Percentiles rank a stretch among this genome's conserved stretches.
These are phyloP conservation scores for Aptenodytes patagonicus DNA, from an alignment of 2,113 vertebrate species.

Conservation along the genomic window DNA sequence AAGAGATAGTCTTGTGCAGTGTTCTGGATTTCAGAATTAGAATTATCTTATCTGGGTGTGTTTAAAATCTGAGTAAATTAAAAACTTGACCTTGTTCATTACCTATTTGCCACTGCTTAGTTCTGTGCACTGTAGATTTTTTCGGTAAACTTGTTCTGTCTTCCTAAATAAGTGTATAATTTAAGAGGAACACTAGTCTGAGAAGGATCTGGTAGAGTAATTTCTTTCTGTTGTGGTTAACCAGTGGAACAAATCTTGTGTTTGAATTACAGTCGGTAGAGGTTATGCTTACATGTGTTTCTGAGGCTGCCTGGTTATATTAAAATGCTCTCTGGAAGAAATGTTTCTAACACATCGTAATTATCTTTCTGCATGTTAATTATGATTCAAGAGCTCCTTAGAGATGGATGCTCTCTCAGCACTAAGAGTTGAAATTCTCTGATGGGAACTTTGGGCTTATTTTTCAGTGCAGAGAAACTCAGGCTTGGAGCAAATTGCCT, in stretches of 20 bases:
- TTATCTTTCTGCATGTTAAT: conserved; percentile 50
- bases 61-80: neutral
- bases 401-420: neutral
- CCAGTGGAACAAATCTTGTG: neutral
- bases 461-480: conserved; percentile 2
- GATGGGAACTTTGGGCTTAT: neutral
- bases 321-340: conserved; percentile 16
- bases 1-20: neutral
- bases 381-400: conserved; percentile 17
- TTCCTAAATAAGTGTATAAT: conserved; percentile 6
- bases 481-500: neutral
- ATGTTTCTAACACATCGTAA: conserved; percentile 13
- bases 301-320: neutral
- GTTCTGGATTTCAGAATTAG: neutral
- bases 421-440: conserved; percentile 1
- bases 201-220: neutral
- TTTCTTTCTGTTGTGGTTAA: neutral
- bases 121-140: neutral
- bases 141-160: neutral
- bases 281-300: neutral
- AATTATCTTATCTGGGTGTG: neutral
- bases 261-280: neutral
- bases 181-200: neutral
- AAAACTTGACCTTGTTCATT: neutral
- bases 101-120: neutral